Percentiles rank a stretch among this genome's conserved stretches.
Evolutionary conservation across 2,113 vertebrate species (phyloP).

Genomic region (Nettapus auritus): DNA sequence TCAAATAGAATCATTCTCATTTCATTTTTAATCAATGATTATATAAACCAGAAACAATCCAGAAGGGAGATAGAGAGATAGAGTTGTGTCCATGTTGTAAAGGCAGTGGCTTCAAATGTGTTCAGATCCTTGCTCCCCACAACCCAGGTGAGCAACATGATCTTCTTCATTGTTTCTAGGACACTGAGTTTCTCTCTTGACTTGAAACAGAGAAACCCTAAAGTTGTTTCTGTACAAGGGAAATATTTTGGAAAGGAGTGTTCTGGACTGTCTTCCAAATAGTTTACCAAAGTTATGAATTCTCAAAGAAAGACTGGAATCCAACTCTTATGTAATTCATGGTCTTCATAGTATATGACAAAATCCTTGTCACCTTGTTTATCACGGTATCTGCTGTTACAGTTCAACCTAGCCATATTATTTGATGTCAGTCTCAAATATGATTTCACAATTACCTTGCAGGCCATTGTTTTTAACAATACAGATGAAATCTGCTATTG

Average conservation of each 20-base stretch:
- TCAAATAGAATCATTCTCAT: neutral
- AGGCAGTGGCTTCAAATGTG: neutral
- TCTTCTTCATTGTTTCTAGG: neutral
- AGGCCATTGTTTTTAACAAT: neutral
- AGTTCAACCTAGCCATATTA: neutral
- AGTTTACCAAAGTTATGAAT: neutral
- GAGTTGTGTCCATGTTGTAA: neutral
- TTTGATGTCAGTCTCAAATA: neutral
- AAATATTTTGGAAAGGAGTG: neutral
- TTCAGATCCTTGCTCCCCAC: neutral
- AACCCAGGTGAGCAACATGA: neutral
- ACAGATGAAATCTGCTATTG: neutral
- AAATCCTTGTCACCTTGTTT: neutral
- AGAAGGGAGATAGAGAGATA: neutral
- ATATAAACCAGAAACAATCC: neutral
- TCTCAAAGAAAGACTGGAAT: neutral
- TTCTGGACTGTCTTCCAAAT: neutral
- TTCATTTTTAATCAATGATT: neutral
- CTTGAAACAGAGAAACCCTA: neutral
- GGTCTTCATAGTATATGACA: neutral
- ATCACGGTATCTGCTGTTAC: neutral
- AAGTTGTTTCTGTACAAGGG: neutral
- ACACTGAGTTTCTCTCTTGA: neutral
- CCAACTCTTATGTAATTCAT: neutral
- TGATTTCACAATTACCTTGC: neutral